Percentiles rank a stretch among this genome's conserved stretches.
phyloP scores from a whole-genome alignment of 2,888 invertebrate genomes.

The Chymomyza procnemis region DNA sequence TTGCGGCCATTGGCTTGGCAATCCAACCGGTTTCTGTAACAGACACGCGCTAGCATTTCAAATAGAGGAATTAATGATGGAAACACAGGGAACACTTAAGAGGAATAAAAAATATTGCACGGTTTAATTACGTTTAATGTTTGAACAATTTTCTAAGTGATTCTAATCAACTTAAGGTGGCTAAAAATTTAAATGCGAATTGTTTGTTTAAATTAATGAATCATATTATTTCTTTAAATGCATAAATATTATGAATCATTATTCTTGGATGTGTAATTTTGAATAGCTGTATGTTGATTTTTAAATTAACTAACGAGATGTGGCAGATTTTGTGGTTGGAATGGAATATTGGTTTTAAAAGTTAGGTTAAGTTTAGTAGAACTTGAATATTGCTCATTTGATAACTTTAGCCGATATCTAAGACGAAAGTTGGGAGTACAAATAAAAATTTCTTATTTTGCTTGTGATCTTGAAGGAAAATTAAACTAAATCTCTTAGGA shows the following conservation, averaged over 20 bases:
- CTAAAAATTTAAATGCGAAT: background rate
- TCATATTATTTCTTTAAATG: background rate
- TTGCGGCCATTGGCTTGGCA: constrained; percentile 42
- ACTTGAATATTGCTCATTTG: too few species aligned
- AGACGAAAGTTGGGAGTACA: too few species aligned
- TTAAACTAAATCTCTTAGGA: too few species aligned
- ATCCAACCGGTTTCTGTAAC: constrained; percentile 34
- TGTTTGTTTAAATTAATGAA: background rate
- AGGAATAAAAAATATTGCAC: background rate
- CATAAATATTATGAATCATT: background rate
- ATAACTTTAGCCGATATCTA: too few species aligned
- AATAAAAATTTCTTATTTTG: too few species aligned
- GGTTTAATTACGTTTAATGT: constrained; percentile 33
- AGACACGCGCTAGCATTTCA: background rate
- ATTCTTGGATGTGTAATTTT: background rate
- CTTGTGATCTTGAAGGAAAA: too few species aligned
- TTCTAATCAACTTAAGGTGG: constrained; percentile 34
- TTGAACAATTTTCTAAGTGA: constrained; percentile 26
- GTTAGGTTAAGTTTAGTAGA: too few species aligned
- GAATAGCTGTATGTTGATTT: too few species aligned
- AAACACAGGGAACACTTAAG: background rate
- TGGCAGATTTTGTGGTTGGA: too few species aligned
- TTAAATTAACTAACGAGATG: too few species aligned
- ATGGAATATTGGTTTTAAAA: too few species aligned
- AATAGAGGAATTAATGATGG: background rate